These are phyloP conservation scores for Cebus imitator DNA, from an alignment of 2,113 vertebrate species.

Conservation along the genomic window DNA sequence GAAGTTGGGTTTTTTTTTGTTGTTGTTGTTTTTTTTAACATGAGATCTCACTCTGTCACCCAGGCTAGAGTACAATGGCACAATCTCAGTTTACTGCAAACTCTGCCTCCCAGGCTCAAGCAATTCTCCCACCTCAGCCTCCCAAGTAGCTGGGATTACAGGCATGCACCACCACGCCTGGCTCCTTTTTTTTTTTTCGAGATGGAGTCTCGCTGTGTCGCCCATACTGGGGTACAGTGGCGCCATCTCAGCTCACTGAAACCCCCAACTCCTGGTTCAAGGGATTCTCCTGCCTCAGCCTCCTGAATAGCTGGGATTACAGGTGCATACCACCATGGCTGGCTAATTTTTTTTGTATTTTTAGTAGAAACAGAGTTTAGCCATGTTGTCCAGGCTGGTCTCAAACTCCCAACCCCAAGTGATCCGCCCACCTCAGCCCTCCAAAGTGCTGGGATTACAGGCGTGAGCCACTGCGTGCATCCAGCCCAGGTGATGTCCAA, in stretches of 20 bases:
- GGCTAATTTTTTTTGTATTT: neutral
- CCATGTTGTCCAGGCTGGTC: neutral
- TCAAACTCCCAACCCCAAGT: neutral
- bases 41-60: too few relatives aligned
- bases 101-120: too few relatives aligned
- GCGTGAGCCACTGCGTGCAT: fast-evolving
- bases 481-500: neutral
- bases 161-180: too few relatives aligned
- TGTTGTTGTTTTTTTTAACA: too few relatives aligned
- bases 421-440: neutral
- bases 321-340: neutral
- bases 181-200: too few relatives aligned
- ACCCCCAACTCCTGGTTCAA: neutral
- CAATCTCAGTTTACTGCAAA: too few relatives aligned
- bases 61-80: too few relatives aligned
- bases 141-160: too few relatives aligned
- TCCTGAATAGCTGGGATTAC: neutral
- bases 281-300: neutral
- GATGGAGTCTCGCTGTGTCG: neutral
- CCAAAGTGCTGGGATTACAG: neutral
- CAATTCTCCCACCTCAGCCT: too few relatives aligned
- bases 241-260: neutral
- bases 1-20: neutral
- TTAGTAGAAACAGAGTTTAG: neutral
- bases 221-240: neutral